These are phyloP conservation scores for Syrmaticus mikado DNA, from an alignment of 2,113 vertebrate species.

Conservation along the genomic window DNA sequence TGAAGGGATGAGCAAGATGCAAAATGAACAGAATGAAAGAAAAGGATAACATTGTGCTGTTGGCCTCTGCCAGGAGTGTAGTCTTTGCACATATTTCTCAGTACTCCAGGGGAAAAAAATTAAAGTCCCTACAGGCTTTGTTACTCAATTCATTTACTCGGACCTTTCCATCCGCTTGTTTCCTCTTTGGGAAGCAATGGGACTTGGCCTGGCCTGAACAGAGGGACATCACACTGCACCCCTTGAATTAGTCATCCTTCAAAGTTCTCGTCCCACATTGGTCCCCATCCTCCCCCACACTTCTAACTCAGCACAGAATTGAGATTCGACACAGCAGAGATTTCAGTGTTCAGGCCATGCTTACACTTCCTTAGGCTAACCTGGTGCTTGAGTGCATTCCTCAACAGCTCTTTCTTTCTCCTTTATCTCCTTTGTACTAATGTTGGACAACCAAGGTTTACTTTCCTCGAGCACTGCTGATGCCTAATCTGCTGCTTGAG, in stretches of 20 bases:
- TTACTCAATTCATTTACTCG: neutral
- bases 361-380: neutral
- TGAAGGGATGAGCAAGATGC: neutral
- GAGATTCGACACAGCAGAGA: neutral
- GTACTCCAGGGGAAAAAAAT: neutral
- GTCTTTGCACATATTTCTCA: neutral
- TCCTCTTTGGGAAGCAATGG: neutral
- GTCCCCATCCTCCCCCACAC: neutral
- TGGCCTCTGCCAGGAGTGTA: neutral
- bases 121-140: neutral
- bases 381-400: conserved; percentile 22
- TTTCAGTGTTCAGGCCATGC: neutral
- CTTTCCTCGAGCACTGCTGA: neutral
- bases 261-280: neutral
- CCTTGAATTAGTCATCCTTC: neutral
- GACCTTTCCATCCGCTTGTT: neutral
- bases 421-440: fast-evolving
- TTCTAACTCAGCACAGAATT: neutral
- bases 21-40: fast-evolving
- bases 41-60: neutral
- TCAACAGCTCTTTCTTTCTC: neutral
- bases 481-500: neutral
- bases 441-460: neutral
- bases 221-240: fast-evolving
- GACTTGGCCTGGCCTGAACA: neutral